Base-by-base conservation (phyloP, 1,140 invertebrate genomes). In the Caenorhabditis remanei region DNA sequence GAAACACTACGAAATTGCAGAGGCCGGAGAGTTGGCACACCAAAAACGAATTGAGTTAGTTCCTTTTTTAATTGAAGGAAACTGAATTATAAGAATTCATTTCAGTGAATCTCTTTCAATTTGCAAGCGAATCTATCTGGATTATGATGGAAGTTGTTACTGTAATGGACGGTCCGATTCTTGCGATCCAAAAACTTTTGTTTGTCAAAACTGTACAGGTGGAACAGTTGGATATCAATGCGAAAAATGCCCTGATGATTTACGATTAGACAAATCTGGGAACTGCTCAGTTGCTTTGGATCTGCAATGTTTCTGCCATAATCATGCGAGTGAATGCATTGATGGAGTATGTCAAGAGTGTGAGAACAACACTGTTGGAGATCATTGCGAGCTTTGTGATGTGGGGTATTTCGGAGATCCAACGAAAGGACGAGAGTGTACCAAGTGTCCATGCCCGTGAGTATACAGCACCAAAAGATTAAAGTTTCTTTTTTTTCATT, bases 331-430 rank as follows among this genome's bases (percentile, higher is more conserved):
- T 16, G 46, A 71, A n/a, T 85, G 85, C 48, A 53, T 53, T n/a
- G 63, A 75, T 40, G 67, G 40, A 41, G 24, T 65, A 13, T 85
- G 63, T 16, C 50, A 75, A 41, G 9, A 75, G 9, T 85, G 85
- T 43, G 13, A 79, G n/a, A 48, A 56, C n/a, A 85, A 85, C 41
- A 75, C 85, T 24, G 24, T 21, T 43, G 85, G 85, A 75, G 85
- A 85, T 75, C 46, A 71, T 21, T 85, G 85, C 43, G 85, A 85
- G 43, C 53, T 71, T n/a, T 85, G 85, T 58, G 67, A 53, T 56
- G 65, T 85, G 41, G 85, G 85, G 56, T 85, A n/a, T 61, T 85
- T 50, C 43, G 85, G 85, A 21, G 85, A 85, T 79, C 41, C 85
- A 2, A 75, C 85, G 11, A 75, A 53, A 55, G 85, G 67, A 40